These are phyloP conservation scores for Phrynosoma blainvillii DNA, from an alignment of 2,113 vertebrate species.

Conservation along the genomic window DNA sequence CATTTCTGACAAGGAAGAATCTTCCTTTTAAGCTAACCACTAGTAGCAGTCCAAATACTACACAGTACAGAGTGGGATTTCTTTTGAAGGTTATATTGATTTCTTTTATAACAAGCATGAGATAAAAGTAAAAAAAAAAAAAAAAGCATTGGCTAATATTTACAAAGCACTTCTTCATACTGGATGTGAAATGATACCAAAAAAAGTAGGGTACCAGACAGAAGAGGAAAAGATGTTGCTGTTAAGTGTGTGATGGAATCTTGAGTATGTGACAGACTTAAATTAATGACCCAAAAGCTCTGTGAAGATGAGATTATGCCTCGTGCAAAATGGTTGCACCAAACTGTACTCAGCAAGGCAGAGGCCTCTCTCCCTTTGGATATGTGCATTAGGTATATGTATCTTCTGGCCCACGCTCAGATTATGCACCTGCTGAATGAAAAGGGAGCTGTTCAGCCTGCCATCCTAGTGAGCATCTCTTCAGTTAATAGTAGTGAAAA, in stretches of 20 bases:
- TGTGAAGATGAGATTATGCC: not conserved
- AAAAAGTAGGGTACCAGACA: not conserved
- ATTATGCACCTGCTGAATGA: not conserved
- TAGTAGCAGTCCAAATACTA: not conserved
- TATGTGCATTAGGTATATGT: not conserved
- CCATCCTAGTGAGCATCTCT: not conserved
- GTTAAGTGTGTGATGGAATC: not conserved
- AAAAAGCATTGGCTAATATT: not conserved
- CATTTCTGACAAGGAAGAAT: not conserved
- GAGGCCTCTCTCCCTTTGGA: not conserved
- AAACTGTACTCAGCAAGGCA: not conserved
- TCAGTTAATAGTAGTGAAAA: constrained; percentile 28
- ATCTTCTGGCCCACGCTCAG: not conserved
- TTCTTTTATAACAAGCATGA: not conserved
- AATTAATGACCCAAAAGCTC: not conserved
- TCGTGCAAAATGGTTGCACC: not conserved
- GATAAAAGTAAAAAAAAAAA: too few species aligned
- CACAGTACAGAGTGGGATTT: not conserved
- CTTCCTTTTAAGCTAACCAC: not conserved
- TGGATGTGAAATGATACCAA: too few species aligned
- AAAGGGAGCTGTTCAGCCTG: not conserved
- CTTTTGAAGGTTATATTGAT: not conserved
- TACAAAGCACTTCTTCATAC: not conserved
- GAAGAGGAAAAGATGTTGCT: not conserved
- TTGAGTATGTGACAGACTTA: not conserved